phyloP scores from a whole-genome alignment of 1,140 invertebrate genomes.

The Apis mellifera region DNA sequence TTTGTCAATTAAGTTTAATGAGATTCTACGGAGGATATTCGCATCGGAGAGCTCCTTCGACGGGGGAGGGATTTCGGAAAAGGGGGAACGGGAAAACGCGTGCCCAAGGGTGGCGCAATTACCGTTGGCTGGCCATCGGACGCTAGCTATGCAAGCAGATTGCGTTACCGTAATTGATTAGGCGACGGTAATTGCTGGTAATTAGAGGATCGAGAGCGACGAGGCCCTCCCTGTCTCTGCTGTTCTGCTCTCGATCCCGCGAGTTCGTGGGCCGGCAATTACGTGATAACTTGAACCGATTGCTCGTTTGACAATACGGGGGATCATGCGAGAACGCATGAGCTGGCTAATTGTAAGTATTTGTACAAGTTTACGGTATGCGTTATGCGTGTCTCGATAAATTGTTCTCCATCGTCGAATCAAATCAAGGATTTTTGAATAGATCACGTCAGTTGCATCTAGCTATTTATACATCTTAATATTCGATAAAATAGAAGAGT shows the following conservation, averaged over 20 bases:
- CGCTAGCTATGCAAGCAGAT: constrained; percentile 70
- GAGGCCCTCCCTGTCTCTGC: constrained; percentile 42
- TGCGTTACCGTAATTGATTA: constrained; percentile 76
- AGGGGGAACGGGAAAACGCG: constrained; percentile 38
- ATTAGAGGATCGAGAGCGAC: constrained; percentile 70
- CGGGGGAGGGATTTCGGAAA: constrained; percentile 5
- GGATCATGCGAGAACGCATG: background rate
- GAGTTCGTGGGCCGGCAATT: constrained; percentile 41
- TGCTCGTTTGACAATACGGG: background rate
- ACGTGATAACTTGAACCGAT: constrained; percentile 39
- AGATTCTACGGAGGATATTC: background rate
- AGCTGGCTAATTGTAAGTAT: constrained; percentile 4
- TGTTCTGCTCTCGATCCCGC: constrained; percentile 28
- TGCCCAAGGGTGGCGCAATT: constrained; percentile 63
- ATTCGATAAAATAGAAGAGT: too few relatives aligned
- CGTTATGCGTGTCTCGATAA: background rate
- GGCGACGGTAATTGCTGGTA: constrained; percentile 74
- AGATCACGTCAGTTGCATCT: too few relatives aligned
- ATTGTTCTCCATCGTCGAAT: too few relatives aligned
- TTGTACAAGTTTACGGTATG: background rate
- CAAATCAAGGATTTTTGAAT: background rate
- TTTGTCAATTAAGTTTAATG: background rate
- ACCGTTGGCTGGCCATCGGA: constrained; percentile 62
- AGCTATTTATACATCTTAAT: too few relatives aligned
- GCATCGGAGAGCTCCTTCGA: background rate